Percentiles rank a stretch among this genome's conserved stretches.
Evolutionary conservation across 2,797 vertebrate genomes (phyloP).

Genomic region (Chromobotia macracanthus): DNA sequence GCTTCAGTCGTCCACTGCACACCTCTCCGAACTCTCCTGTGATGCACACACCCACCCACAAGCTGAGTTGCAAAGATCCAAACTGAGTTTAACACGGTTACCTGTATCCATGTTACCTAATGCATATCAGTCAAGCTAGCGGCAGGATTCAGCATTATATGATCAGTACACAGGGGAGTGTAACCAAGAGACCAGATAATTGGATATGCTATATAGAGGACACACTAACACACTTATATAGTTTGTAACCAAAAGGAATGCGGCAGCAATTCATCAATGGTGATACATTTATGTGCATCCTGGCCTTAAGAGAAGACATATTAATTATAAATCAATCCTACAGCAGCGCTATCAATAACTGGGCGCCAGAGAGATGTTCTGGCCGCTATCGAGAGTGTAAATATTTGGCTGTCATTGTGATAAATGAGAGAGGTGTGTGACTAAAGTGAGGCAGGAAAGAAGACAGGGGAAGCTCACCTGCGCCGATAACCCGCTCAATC

Average conservation of each 20-base stretch:
- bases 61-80: slow-evolving; percentile 54
- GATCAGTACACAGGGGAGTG: slow-evolving; percentile 67
- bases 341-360: slow-evolving; percentile 68
- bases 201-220: slow-evolving; percentile 65
- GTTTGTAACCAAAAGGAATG: slow-evolving; percentile 68
- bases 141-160: slow-evolving; percentile 67
- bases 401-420: slow-evolving; percentile 90
- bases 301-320: slow-evolving; percentile 58
- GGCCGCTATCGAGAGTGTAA: slow-evolving; percentile 78
- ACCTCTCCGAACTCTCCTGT: slow-evolving; percentile 98
- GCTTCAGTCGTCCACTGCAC: slow-evolving; percentile 94
- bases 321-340: slow-evolving; percentile 73
- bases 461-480: slow-evolving; percentile 84
- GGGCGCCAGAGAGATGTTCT: slow-evolving; percentile 57
- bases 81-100: slow-evolving; percentile 29
- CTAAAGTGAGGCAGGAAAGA: slow-evolving; percentile 65
- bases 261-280: slow-evolving; percentile 74
- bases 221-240: slow-evolving; percentile 71
- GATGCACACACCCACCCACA: slow-evolving; percentile 31
- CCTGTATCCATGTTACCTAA: slow-evolving; percentile 14
- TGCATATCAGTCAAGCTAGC: slow-evolving; percentile 67
- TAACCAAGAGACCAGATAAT: slow-evolving; percentile 68
- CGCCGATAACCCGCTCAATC: slow-evolving; percentile 97
- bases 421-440: slow-evolving; percentile 78
- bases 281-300: slow-evolving; percentile 56